A percentile compares a stretch with the other conserved stretches of the same genome.
Evolutionary conservation across 1,140 invertebrate genomes (phyloP).

Genomic region (Physella acuta): DNA sequence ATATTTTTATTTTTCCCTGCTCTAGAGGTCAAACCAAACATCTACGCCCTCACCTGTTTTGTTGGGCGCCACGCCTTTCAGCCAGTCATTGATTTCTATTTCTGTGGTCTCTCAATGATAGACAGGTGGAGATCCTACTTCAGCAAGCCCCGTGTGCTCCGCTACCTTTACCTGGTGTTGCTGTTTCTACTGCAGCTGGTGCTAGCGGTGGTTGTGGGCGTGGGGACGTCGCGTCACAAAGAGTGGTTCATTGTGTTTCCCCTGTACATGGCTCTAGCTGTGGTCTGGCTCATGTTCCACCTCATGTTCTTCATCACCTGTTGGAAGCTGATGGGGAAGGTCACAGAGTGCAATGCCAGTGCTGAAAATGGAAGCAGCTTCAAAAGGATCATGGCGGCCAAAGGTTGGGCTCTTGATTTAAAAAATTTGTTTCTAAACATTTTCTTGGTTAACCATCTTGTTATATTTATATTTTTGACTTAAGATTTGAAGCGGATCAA

Average conservation of each 20-base stretch:
- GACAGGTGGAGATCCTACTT: slow-evolving; percentile 53
- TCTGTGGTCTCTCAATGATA: slow-evolving; percentile 45
- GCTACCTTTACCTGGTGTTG: slow-evolving; percentile 40
- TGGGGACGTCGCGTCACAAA: slow-evolving; percentile 48
- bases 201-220: slow-evolving; percentile 39
- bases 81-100: slow-evolving; percentile 52
- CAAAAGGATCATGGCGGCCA: slow-evolving; percentile 53
- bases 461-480: neutral
- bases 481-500: no score
- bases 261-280: slow-evolving; percentile 42
- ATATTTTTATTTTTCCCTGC: slow-evolving; percentile 40
- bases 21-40: slow-evolving; percentile 39
- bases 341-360: slow-evolving; percentile 51
- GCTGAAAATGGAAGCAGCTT: slow-evolving; percentile 43
- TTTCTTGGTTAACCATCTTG: neutral
- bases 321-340: slow-evolving; percentile 56
- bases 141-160: slow-evolving; percentile 33
- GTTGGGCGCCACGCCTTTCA: slow-evolving; percentile 47
- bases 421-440: neutral
- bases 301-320: slow-evolving; percentile 45
- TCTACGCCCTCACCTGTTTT: slow-evolving; percentile 50
- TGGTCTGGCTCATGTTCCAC: slow-evolving; percentile 54
- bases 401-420: slow-evolving; percentile 38
- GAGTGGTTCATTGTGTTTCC: slow-evolving; percentile 58
- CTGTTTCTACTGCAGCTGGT: slow-evolving; percentile 43